A percentile compares a stretch with the other conserved stretches of the same genome.
These are phyloP conservation scores for Lamproptera curius DNA, from an alignment of 2,888 invertebrate species.

Conservation along the genomic window DNA sequence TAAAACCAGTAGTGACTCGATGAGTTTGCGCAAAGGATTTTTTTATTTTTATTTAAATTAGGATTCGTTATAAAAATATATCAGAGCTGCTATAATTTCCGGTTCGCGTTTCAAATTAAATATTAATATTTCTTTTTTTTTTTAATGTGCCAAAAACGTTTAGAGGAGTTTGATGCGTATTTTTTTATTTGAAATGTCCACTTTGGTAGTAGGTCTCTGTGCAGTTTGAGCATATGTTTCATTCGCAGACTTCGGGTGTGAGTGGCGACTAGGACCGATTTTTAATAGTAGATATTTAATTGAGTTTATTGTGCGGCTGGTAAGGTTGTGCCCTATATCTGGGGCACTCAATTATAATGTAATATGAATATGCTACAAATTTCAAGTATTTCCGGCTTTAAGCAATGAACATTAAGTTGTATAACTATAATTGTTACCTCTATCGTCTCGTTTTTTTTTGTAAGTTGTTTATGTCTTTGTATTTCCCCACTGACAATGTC, in stretches of 20 bases:
- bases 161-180: too few relatives aligned
- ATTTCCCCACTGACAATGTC: too few relatives aligned
- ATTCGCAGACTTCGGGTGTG: slow-evolving; percentile 29
- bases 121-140: too few relatives aligned
- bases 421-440: too few relatives aligned
- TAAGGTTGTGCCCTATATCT: slow-evolving; percentile 44
- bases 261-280: slow-evolving; percentile 35
- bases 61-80: slow-evolving; percentile 32
- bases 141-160: too few relatives aligned
- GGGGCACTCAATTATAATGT: slow-evolving; percentile 36
- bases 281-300: slow-evolving; percentile 44
- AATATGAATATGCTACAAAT: slow-evolving; percentile 38
- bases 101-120: too few relatives aligned
- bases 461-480: too few relatives aligned
- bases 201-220: too few relatives aligned
- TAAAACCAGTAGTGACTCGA: slow-evolving; percentile 34
- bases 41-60: slow-evolving; percentile 39
- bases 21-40: slow-evolving; percentile 38
- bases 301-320: slow-evolving; percentile 42
- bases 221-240: slow-evolving; percentile 20
- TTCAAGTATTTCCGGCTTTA: slow-evolving; percentile 35
- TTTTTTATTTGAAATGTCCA: too few relatives aligned
- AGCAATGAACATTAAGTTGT: not conserved
- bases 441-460: too few relatives aligned
- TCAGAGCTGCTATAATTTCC: too few relatives aligned